Evolutionary conservation across 2,888 invertebrate species (phyloP).

Genomic region (Hydriomena furcata): DNA sequence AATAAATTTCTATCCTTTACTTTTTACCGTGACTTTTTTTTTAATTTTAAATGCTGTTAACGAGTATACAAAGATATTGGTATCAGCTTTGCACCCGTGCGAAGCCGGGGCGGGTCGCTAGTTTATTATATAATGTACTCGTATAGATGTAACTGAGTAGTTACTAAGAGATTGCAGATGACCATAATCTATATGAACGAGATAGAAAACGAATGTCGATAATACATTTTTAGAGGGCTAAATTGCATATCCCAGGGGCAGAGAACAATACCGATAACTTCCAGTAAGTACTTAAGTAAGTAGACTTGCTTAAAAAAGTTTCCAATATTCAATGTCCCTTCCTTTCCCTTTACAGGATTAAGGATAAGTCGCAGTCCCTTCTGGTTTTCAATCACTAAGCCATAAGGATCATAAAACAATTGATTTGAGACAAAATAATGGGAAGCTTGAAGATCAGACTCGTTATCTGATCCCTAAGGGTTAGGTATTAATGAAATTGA

Average conservation of each 20-base stretch:
- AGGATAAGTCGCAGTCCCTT: constrained; percentile 17
- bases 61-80: too few relatives aligned
- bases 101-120: too few relatives aligned
- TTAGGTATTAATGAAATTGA: constrained; percentile 2
- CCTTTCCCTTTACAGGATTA: constrained; percentile 21
- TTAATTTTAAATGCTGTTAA: too few relatives aligned
- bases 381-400: constrained; percentile 25
- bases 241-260: not conserved
- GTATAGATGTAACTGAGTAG: too few relatives aligned
- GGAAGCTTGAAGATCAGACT: constrained; percentile 1
- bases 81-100: too few relatives aligned
- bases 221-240: not conserved
- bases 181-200: too few relatives aligned
- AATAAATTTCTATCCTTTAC: too few relatives aligned
- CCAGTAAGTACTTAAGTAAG: constrained; percentile 1
- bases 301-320: too few relatives aligned
- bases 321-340: constrained; percentile 19
- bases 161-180: too few relatives aligned
- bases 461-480: constrained; percentile 3
- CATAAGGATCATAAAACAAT: constrained; percentile 22
- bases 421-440: constrained; percentile 14
- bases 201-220: not conserved
- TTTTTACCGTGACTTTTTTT: too few relatives aligned
- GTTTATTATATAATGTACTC: too few relatives aligned
- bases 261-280: not conserved